Evolutionary conservation across 2,888 invertebrate genomes (phyloP).

Genomic region (Lamellibrachia columna): DNA sequence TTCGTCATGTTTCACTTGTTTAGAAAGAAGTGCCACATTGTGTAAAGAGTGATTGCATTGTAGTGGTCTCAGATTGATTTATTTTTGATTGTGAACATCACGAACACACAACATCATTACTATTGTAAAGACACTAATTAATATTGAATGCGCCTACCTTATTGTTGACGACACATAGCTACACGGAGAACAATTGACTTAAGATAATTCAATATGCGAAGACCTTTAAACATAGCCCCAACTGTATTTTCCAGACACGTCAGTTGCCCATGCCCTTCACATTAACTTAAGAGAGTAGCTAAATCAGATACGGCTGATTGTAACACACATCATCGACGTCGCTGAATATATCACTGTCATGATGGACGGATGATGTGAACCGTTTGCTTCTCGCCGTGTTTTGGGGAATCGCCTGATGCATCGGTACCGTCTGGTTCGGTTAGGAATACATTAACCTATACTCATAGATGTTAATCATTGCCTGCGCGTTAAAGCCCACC

Average conservation of each 20-base stretch:
- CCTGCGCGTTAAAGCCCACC: not conserved
- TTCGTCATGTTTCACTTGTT: not conserved
- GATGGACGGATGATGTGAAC: not conserved
- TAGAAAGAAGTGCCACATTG: no score
- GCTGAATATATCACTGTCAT: not conserved
- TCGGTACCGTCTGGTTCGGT: not conserved
- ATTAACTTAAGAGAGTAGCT: not conserved
- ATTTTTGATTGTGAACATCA: no score
- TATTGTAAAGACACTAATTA: no score
- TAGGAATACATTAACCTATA: conserved; percentile 1
- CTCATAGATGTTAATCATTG: not conserved
- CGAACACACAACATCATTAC: no score
- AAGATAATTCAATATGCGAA: no score
- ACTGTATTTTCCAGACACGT: not conserved
- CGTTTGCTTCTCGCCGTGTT: not conserved
- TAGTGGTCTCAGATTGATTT: no score
- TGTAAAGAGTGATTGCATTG: no score
- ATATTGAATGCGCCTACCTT: no score
- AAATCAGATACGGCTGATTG: not conserved
- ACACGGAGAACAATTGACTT: no score
- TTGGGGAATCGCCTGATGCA: not conserved
- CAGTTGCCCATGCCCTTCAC: not conserved
- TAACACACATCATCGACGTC: not conserved
- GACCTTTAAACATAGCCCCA: no score
- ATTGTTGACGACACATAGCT: no score